Evolutionary conservation across 2,113 vertebrate species (phyloP).

Genomic region (Macquaria ambigua): DNA sequence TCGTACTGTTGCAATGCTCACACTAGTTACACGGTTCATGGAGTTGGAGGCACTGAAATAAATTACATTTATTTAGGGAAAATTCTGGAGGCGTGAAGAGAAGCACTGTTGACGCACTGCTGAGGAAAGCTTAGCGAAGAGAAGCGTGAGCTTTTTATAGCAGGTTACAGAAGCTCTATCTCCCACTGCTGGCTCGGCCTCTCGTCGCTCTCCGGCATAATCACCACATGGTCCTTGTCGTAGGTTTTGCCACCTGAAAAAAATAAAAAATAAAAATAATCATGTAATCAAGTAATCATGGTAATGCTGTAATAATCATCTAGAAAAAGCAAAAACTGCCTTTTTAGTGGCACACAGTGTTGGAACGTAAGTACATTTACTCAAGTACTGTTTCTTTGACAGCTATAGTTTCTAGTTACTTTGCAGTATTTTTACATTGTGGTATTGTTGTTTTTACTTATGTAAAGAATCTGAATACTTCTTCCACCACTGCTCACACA

Average conservation of each 20-base stretch:
- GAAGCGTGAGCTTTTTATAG: not conserved
- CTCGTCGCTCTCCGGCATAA: constrained; percentile 86
- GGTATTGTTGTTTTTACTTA: not conserved
- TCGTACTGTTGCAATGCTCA: not conserved
- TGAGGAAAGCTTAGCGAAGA: not conserved
- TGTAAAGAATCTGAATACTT: not conserved
- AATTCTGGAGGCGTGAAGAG: not conserved
- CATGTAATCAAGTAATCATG: not conserved
- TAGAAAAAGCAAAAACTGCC: not conserved
- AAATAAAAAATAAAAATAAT: not conserved
- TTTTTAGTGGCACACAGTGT: not conserved
- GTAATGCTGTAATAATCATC: not conserved
- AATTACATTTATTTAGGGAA: not conserved
- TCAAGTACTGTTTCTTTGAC: not conserved
- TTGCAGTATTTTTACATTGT: too few relatives aligned
- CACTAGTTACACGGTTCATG: not conserved
- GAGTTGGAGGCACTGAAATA: not conserved
- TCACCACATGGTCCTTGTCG: constrained; percentile 90
- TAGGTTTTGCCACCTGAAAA: constrained; percentile 89
- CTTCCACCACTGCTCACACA: not conserved
- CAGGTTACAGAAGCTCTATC: constrained; percentile 83
- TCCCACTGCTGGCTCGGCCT: constrained; percentile 90
- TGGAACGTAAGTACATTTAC: not conserved
- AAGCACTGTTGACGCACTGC: not conserved
- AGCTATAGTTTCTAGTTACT: too few relatives aligned